These are phyloP conservation scores for Odontocerum albicorne DNA, from an alignment of 2,888 invertebrate species.

Conservation along the genomic window DNA sequence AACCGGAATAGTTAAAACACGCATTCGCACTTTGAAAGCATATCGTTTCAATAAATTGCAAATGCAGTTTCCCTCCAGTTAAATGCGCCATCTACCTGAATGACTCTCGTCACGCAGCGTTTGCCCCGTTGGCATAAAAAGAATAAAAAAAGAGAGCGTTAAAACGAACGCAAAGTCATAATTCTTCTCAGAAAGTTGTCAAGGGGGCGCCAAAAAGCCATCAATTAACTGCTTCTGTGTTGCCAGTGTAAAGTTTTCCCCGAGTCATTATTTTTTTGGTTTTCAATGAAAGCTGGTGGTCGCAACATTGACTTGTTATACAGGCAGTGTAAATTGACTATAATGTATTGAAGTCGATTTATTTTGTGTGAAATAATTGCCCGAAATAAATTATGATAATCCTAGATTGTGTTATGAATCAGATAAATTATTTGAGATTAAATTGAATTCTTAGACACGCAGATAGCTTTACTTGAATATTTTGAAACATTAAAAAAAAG, in stretches of 20 bases:
- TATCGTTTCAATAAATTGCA: constrained; percentile 10
- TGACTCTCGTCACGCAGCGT: constrained; percentile 16
- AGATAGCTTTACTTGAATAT: no score
- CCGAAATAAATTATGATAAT: no score
- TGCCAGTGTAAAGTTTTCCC: constrained; percentile 13
- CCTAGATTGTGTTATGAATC: no score
- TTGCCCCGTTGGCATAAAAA: constrained; percentile 1
- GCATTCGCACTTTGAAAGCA: background rate
- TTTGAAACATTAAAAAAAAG: no score
- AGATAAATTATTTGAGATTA: no score
- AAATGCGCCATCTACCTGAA: constrained; percentile 14
- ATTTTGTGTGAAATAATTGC: no score
- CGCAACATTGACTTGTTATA: background rate
- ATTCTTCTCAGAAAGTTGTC: constrained; percentile 30
- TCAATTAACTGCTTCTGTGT: constrained; percentile 28
- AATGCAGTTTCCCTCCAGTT: constrained; percentile 5
- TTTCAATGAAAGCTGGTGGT: background rate
- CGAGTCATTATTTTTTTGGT: background rate
- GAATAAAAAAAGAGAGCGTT: constrained; percentile 9
- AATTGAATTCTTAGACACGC: no score
- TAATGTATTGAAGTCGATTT: no score
- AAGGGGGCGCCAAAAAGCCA: constrained; percentile 22
- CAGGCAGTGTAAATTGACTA: background rate
- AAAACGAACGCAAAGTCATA: constrained; percentile 26
- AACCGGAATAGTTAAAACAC: no score